Evolutionary conservation across 2,888 invertebrate species (phyloP).

Genomic region (Zygothrica quintamaculata): DNA sequence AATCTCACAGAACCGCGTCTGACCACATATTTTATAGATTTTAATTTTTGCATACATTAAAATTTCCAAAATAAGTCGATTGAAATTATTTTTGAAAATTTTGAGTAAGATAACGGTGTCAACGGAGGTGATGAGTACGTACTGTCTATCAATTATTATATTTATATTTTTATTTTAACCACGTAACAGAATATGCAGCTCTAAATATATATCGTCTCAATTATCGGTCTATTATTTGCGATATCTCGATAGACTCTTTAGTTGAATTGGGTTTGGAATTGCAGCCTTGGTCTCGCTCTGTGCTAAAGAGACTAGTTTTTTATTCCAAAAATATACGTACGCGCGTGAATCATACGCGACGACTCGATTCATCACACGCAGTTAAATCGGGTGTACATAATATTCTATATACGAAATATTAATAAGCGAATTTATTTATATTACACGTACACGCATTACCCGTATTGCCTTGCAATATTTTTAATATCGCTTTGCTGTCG

Average conservation of each 20-base stretch:
- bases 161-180: neutral
- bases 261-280: slow-evolving; percentile 49
- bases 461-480: slow-evolving; percentile 12
- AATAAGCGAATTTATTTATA: slow-evolving; percentile 31
- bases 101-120: too few relatives aligned
- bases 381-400: slow-evolving; percentile 66
- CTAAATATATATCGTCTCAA: slow-evolving; percentile 31
- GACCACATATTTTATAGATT: too few relatives aligned
- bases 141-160: too few relatives aligned
- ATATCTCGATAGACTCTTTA: slow-evolving; percentile 34
- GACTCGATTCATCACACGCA: slow-evolving; percentile 43
- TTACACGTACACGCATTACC: slow-evolving; percentile 45
- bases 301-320: slow-evolving; percentile 41
- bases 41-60: too few relatives aligned
- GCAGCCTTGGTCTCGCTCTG: slow-evolving; percentile 56
- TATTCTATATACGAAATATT: slow-evolving; percentile 27
- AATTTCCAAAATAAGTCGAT: too few relatives aligned
- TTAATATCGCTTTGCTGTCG: slow-evolving; percentile 18
- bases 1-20: too few relatives aligned
- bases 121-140: too few relatives aligned
- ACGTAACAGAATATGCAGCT: slow-evolving; percentile 27
- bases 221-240: slow-evolving; percentile 28
- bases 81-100: too few relatives aligned
- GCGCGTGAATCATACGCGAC: slow-evolving; percentile 72
- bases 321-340: slow-evolving; percentile 74